Conservation (phyloP, 2,888 invertebrate genomes). For the Andrena fulva region DNA sequence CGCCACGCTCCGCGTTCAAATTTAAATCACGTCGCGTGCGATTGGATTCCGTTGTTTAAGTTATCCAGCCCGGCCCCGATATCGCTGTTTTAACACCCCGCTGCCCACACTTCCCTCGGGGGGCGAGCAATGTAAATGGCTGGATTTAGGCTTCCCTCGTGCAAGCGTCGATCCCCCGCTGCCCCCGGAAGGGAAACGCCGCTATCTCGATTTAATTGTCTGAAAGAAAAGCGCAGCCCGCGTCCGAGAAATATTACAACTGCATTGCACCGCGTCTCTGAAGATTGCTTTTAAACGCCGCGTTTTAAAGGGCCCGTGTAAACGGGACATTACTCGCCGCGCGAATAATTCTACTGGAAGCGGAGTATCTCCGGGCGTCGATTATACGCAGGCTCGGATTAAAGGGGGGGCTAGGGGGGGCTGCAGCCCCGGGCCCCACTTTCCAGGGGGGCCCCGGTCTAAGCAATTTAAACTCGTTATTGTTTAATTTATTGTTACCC, state of each 20-base stretch:
- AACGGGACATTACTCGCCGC: not conserved
- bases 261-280: not conserved
- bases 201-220: not conserved
- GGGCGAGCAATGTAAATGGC: not conserved
- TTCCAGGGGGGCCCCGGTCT: too few relatives aligned
- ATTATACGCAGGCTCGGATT: too few relatives aligned
- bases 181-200: not conserved
- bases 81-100: constrained; percentile 2
- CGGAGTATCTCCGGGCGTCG: not conserved
- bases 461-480: too few relatives aligned
- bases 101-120: not conserved
- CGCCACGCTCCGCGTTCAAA: constrained; percentile 37
- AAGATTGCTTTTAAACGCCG: too few relatives aligned
- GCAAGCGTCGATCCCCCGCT: not conserved
- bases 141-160: not conserved
- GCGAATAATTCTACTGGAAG: not conserved
- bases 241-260: not conserved
- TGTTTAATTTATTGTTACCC: too few relatives aligned
- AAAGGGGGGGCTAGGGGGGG: too few relatives aligned
- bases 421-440: too few relatives aligned
- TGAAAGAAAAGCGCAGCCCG: not conserved
- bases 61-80: constrained; percentile 27
- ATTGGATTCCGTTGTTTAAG: constrained; percentile 56
- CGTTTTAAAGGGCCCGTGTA: too few relatives aligned
- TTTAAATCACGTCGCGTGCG: constrained; percentile 54